These are phyloP conservation scores for Chaetodon trifascialis DNA, from an alignment of 2,113 vertebrate genomes.

Conservation along the genomic window DNA sequence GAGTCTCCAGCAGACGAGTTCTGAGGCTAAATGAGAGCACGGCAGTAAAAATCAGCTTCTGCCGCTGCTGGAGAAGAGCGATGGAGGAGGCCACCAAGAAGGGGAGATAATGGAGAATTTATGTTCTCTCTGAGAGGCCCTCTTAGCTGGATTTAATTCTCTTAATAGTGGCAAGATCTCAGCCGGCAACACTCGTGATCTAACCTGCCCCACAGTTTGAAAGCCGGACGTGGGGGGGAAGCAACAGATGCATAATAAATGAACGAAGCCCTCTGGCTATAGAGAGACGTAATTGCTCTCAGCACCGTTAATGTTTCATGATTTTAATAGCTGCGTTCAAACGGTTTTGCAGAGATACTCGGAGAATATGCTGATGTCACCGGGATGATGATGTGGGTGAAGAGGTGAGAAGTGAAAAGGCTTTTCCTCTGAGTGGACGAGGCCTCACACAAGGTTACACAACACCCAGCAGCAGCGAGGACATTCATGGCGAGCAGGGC, in stretches of 20 bases:
- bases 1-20: conserved; percentile 55
- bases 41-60: conserved; percentile 60
- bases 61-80: conserved; percentile 57
- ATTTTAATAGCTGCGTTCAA: conserved; percentile 75
- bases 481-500: background rate
- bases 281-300: conserved; percentile 72
- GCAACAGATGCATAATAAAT: conserved; percentile 80
- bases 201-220: conserved; percentile 69
- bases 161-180: conserved; percentile 74
- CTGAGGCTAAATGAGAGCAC: conserved; percentile 45
- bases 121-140: conserved; percentile 76
- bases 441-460: background rate
- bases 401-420: conserved; percentile 46
- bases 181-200: conserved; percentile 61
- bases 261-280: conserved; percentile 69
- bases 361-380: conserved; percentile 54
- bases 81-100: conserved; percentile 68
- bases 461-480: background rate
- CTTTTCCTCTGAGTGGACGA: conserved; percentile 19
- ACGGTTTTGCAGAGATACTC: conserved; percentile 44
- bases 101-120: conserved; percentile 80
- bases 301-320: conserved; percentile 80
- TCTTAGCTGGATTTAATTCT: conserved; percentile 80
- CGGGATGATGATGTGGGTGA: conserved; percentile 25
- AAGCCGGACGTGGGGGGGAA: conserved; percentile 44